Evolutionary conservation across 2,113 vertebrate species (phyloP).

Genomic region (Pedetes capensis): DNA sequence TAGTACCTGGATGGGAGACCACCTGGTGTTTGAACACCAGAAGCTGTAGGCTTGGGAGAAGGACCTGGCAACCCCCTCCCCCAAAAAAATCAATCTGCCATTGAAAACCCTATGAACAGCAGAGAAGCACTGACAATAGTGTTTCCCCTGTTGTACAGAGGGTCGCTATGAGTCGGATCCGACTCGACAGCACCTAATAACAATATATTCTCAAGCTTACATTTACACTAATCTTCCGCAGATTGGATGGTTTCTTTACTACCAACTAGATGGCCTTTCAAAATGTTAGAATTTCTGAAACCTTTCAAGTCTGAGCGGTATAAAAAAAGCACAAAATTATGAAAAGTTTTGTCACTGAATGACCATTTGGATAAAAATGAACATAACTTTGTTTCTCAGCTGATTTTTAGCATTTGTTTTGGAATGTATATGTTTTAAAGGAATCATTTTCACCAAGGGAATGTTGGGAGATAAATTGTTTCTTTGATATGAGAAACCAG

Average conservation of each 20-base stretch:
- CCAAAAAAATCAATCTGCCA: too few species aligned
- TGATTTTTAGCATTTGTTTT: background rate
- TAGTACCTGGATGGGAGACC: too few species aligned
- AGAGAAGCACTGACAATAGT: too few species aligned
- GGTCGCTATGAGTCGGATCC: too few species aligned
- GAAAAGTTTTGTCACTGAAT: background rate
- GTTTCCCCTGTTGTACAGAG: too few species aligned
- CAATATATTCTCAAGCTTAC: background rate
- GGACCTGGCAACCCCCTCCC: too few species aligned
- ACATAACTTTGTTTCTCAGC: background rate
- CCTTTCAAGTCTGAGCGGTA: background rate
- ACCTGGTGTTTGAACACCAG: too few species aligned
- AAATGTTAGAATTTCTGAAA: background rate
- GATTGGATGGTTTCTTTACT: background rate
- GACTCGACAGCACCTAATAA: too few species aligned
- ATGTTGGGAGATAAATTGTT: background rate
- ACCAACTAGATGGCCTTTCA: background rate
- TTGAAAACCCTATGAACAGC: too few species aligned
- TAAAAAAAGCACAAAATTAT: background rate
- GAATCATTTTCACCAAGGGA: background rate
- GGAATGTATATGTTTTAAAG: conserved; percentile 10
- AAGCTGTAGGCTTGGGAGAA: too few species aligned
- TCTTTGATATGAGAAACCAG: background rate
- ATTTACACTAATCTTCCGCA: background rate
- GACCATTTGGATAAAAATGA: background rate